Conservation (phyloP, 2,113 vertebrate species). For the Geococcyx californianus region DNA sequence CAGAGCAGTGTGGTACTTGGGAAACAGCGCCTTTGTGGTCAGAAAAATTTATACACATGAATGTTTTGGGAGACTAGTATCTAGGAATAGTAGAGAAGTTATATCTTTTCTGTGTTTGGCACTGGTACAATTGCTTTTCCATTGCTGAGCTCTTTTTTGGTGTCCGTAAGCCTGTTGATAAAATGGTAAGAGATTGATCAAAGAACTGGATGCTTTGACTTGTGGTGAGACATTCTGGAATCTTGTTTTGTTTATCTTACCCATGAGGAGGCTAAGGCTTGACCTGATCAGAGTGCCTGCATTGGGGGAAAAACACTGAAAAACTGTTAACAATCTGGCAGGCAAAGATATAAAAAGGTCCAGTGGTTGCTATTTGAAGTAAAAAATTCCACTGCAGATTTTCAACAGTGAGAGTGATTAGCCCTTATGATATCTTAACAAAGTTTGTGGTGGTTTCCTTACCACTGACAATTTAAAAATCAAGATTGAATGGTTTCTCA, state of each 20-base stretch:
- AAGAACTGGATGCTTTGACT: constrained; percentile 33
- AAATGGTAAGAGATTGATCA: constrained; percentile 30
- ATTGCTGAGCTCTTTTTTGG: neutral
- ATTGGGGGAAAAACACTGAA: neutral
- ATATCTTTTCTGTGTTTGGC: neutral
- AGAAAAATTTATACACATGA: neutral
- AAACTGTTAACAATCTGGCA: constrained; percentile 50
- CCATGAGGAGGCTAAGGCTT: constrained; percentile 11
- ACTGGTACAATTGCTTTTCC: neutral
- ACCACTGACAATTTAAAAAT: constrained; percentile 27
- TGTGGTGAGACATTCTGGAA: constrained; percentile 58
- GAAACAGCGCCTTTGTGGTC: neutral
- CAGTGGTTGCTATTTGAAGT: constrained; percentile 55
- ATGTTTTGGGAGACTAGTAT: neutral
- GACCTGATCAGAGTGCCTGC: constrained; percentile 47
- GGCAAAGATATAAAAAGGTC: constrained; percentile 8
- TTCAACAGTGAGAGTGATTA: constrained; percentile 47
- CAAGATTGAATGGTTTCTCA: constrained; percentile 48
- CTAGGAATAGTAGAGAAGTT: neutral
- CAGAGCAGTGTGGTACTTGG: neutral
- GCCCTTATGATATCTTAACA: constrained; percentile 29
- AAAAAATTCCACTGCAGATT: constrained; percentile 45
- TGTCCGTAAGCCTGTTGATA: constrained; percentile 22
- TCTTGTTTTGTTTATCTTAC: constrained; percentile 56
- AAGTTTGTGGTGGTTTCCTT: constrained; percentile 50